Evolutionary conservation across 2,888 invertebrate genomes (phyloP).

Genomic region (Drosophila fungiperda): DNA sequence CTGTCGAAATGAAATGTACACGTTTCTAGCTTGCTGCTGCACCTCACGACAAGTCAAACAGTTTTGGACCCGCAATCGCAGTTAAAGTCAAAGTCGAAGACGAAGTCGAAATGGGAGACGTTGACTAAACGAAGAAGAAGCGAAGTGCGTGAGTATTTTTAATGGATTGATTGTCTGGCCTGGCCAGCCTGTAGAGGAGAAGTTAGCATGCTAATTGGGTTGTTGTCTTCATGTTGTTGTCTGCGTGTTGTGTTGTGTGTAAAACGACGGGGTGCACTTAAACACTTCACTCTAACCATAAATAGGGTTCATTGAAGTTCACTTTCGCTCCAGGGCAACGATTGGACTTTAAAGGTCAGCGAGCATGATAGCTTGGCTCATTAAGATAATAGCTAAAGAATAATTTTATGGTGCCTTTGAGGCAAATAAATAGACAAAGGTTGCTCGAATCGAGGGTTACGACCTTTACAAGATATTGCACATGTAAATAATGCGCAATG

Average conservation of each 20-base stretch:
- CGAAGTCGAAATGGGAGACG: conserved; percentile 20
- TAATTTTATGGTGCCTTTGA: conserved; percentile 20
- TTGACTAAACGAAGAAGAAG: conserved; percentile 38
- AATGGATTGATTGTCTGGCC: conserved; percentile 56
- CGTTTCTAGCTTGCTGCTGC: conserved; percentile 57
- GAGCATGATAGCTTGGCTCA: conserved; percentile 27
- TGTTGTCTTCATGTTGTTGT: conserved; percentile 19
- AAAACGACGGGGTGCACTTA: conserved; percentile 41
- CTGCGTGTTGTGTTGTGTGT: conserved; percentile 18
- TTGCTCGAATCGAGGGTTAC: conserved; percentile 1
- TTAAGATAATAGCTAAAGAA: conserved; percentile 37
- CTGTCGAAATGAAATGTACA: conserved; percentile 61
- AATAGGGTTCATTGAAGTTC: conserved; percentile 54
- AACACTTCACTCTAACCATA: conserved; percentile 29
- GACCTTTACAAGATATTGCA: not conserved
- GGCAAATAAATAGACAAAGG: conserved; percentile 8
- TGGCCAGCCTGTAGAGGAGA: conserved; percentile 20
- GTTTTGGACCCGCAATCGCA: conserved; percentile 20
- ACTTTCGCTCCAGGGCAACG: conserved; percentile 46
- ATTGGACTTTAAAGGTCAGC: conserved; percentile 48
- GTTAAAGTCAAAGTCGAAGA: conserved; percentile 3
- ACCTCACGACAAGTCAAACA: conserved; percentile 52
- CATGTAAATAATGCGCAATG: not conserved
- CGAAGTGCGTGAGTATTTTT: conserved; percentile 67
- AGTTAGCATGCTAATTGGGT: conserved; percentile 68